Base-by-base conservation (phyloP, 2,797 vertebrate species). In the Ara ararauna region DNA sequence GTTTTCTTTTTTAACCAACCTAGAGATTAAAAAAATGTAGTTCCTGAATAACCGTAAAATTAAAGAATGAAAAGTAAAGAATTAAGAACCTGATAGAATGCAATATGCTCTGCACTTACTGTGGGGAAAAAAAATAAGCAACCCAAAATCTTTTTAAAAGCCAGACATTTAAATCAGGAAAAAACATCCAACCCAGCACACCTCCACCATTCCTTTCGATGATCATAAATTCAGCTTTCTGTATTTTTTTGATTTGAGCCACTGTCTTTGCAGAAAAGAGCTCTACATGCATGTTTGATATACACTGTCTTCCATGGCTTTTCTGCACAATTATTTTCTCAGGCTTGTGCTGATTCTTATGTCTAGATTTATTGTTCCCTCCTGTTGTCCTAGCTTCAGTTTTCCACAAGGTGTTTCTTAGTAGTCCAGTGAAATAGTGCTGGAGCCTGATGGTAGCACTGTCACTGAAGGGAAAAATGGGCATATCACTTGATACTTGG, bases 221-320 rank as follows among this genome's bases (percentile, higher is more conserved):
- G 36, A 76, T 56, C 20, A 70, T 24, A 20, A 42, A 68, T 30
- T 29, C 12, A 62, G 5, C 10, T 95, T 93, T 61, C n/a, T 70
- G 29, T 24, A 14, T 3, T 9, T 23, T 32, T 62, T 73, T 53
- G 15, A 73, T 80, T 96, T 87, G 42, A 87, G 10, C 19, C 38
- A 56, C 58, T 26, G 7, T n/a, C 42, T 96, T 90, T 64, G 44
- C 70, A 91, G 73, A 89, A 96, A 96, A 81, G 4, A 79, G 22
- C 30, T 85, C 42, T 60, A 38, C 13, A 22, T 51, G 7, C 19
- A 40, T 14, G 29, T 66, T 90, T 89, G 51, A 17, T 78, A 96
- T 76, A 62, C 24, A 27, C 47, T 92, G 68, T 40, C 53, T 89
- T 84, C 61, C 27, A 3, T 40, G 7, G 45, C 24, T 72, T 95